Evolutionary conservation across 2,113 vertebrate genomes (phyloP).

Genomic region (Pteropus alecto): DNA sequence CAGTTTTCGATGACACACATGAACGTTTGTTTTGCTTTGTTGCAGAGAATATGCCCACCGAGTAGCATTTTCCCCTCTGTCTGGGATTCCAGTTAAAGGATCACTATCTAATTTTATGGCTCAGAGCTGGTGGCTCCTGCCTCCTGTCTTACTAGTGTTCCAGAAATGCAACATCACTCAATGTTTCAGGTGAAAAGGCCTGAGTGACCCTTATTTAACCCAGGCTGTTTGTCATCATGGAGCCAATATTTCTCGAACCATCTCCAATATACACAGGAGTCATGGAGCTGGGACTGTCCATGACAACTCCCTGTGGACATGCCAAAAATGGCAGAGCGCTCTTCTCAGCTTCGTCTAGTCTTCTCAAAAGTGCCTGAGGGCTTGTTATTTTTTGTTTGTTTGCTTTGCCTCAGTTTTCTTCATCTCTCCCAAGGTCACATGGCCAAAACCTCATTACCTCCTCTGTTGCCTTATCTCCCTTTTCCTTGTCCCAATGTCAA

Average conservation of each 20-base stretch:
- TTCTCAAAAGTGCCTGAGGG: background rate
- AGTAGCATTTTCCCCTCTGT: background rate
- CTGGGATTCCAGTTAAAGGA: background rate
- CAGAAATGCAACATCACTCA: background rate
- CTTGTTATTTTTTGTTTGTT: background rate
- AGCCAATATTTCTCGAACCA: background rate
- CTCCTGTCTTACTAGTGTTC: background rate
- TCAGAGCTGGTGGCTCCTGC: background rate
- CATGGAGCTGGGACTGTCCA: fast-evolving
- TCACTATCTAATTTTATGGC: background rate
- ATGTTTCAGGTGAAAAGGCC: background rate
- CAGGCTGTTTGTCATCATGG: background rate
- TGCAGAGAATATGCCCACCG: background rate
- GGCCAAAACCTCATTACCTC: background rate
- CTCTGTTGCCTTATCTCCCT: background rate
- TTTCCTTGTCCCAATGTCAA: background rate
- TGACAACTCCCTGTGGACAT: fast-evolving
- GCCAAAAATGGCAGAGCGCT: background rate
- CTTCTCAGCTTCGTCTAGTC: background rate
- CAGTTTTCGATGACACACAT: conserved; percentile 8
- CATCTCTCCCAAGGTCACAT: background rate
- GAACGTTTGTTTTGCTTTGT: background rate
- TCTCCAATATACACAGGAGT: background rate
- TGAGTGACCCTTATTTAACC: background rate
- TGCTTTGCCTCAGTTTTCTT: background rate